Evolutionary conservation across 2,797 vertebrate species (phyloP), one percentile per base, ranked within the genome.

Genomic region (Emys orbicularis): DNA sequence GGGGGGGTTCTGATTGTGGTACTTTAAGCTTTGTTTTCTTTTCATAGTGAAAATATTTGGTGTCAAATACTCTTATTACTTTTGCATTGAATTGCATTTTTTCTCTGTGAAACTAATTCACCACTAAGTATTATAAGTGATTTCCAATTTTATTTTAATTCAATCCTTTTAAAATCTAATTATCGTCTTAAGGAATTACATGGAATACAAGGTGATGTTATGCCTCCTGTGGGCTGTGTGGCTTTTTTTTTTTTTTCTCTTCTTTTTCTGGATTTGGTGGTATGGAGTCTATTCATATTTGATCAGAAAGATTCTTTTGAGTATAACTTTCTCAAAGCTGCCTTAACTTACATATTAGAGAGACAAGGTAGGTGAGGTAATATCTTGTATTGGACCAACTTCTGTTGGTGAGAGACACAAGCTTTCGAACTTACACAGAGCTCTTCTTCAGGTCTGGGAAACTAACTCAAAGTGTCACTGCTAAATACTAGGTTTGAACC

Each of bases 231-330:
- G 10, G 18, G 5, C 65, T 72, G 19, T 72, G n/a, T 21, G 61
- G 34, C n/a, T 12, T 18, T 19, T 10, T 10, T 15, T n/a, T n/a
- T 29, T 29, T n/a, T 1, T 2, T 1, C 8, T 10, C 9, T 11
- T 68, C 18, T 41, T 72, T 23, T 72, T 72, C 65, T 72, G 65
- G 19, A 41, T 72, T 72, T 72, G 61, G 15, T 5, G 16, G 16
- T 65, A 34, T n/a, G n/a, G n/a, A 79, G 47, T 68, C 6, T 41
- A 82, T 86, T 89, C 0, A 0, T 61, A n/a, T 84, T 88, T 94
- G 80, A n/a, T 87, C 6, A n/a, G 50, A 83, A 47, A 41, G 83
- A 52, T 18, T 53, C 0, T 81, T 85, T 94, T 83, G 31, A 49
- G 3, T 1, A 4, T 79, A 56, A n/a, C 18, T 85, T 29, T 80